These are phyloP conservation scores for Phoxinus phoxinus DNA, from an alignment of 2,113 vertebrate genomes.

Conservation along the genomic window DNA sequence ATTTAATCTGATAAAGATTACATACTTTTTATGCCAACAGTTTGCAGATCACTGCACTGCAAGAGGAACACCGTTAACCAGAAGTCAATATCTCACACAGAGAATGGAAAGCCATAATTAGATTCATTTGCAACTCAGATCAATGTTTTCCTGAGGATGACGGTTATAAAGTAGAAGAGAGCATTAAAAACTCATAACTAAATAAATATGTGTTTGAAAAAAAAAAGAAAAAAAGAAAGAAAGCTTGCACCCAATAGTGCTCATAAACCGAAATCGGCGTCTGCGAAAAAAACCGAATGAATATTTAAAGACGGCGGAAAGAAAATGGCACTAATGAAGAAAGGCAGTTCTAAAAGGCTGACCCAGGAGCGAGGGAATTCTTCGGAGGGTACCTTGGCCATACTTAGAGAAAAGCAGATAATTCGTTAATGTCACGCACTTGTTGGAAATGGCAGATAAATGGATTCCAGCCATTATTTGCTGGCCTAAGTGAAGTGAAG, in stretches of 20 bases:
- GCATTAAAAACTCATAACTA: constrained; percentile 80
- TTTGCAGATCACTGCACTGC: constrained; percentile 42
- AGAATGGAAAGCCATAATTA: constrained; percentile 79
- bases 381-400: constrained; percentile 80
- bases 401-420: constrained; percentile 84
- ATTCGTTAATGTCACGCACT: constrained; percentile 85
- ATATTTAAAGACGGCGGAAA: constrained; percentile 81
- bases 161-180: constrained; percentile 76
- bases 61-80: constrained; percentile 79
- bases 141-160: constrained; percentile 79
- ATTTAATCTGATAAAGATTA: constrained; percentile 23
- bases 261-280: constrained; percentile 72
- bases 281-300: constrained; percentile 70
- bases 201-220: constrained; percentile 79
- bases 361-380: constrained; percentile 76
- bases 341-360: constrained; percentile 73
- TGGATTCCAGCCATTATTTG: constrained; percentile 86
- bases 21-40: constrained; percentile 58
- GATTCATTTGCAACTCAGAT: constrained; percentile 79
- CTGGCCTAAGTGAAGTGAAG: constrained; percentile 83
- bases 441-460: constrained; percentile 87
- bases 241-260: constrained; percentile 74
- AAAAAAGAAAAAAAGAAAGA: no score
- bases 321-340: constrained; percentile 73
- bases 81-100: constrained; percentile 79